Conservation (phyloP, 2,797 vertebrate species). For the Crax fasciolata region DNA sequence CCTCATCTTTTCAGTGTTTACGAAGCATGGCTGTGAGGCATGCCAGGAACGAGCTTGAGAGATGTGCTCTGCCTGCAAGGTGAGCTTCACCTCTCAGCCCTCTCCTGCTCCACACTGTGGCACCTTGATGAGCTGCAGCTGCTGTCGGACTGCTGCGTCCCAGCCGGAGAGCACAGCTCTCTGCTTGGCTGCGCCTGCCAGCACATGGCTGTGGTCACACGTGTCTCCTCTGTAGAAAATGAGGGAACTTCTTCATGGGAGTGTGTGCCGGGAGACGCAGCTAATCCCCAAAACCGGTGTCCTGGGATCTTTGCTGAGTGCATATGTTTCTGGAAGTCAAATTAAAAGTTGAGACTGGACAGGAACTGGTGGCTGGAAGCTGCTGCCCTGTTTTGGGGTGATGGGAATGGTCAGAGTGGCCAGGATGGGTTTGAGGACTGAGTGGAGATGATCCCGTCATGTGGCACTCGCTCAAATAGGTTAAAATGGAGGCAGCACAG, state of each 20-base stretch:
- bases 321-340: neutral
- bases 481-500: neutral
- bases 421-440: neutral
- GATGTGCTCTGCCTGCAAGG: neutral
- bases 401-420: neutral
- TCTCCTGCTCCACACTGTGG: neutral
- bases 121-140: neutral
- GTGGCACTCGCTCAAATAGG: neutral
- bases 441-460: neutral
- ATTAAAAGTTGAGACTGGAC: neutral
- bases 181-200: neutral
- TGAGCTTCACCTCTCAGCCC: neutral
- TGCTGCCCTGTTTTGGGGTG: neutral
- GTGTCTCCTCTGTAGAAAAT: neutral
- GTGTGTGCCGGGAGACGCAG: too few species aligned
- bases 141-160: neutral
- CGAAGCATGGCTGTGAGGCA: neutral
- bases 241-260: fast-evolving
- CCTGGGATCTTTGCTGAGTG: neutral
- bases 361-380: neutral
- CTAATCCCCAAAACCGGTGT: fast-evolving
- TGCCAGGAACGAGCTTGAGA: neutral
- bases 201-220: fast-evolving
- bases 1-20: neutral
- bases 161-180: too few species aligned